phyloP scores from a whole-genome alignment of 1,140 invertebrate genomes.

The Acromyrmex charruanus region DNA sequence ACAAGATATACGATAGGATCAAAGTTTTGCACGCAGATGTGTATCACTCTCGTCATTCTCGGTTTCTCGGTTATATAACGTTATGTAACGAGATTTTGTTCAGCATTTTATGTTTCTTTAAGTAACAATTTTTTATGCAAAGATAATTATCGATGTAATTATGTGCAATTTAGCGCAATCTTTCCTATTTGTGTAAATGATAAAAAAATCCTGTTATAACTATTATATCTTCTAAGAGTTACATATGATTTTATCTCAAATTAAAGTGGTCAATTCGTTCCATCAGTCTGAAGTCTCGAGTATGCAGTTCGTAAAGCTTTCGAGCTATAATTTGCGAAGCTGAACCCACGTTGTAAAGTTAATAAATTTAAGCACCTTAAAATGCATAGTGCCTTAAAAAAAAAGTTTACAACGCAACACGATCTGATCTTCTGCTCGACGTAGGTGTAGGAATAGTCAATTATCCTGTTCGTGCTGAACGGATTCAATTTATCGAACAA shows the following conservation, averaged over 20 bases:
- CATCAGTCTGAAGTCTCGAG: conserved; percentile 27
- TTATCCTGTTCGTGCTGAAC: conserved; percentile 35
- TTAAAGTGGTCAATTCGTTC: conserved; percentile 34
- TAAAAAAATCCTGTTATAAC: conserved; percentile 29
- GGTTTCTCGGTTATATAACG: conserved; percentile 33
- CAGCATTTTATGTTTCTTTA: background rate
- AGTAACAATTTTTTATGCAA: background rate
- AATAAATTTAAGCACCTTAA: conserved; percentile 46
- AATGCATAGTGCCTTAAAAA: conserved; percentile 4
- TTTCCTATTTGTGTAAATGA: background rate
- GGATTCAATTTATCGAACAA: conserved; percentile 50
- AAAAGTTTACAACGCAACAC: conserved; percentile 2
- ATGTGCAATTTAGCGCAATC: background rate
- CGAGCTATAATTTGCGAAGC: conserved; percentile 31
- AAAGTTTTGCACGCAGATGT: conserved; percentile 44
- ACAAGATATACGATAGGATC: conserved; percentile 65
- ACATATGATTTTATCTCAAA: conserved; percentile 15
- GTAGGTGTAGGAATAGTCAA: conserved; percentile 37
- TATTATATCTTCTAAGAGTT: background rate
- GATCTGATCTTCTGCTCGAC: conserved; percentile 6
- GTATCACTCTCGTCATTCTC: conserved; percentile 50
- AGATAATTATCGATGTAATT: conserved; percentile 4
- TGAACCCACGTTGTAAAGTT: conserved; percentile 43
- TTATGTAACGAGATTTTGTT: background rate
- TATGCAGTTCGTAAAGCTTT: conserved; percentile 45